phyloP scores from a whole-genome alignment of 2,888 invertebrate species.

The Phymatocera aterrima region DNA sequence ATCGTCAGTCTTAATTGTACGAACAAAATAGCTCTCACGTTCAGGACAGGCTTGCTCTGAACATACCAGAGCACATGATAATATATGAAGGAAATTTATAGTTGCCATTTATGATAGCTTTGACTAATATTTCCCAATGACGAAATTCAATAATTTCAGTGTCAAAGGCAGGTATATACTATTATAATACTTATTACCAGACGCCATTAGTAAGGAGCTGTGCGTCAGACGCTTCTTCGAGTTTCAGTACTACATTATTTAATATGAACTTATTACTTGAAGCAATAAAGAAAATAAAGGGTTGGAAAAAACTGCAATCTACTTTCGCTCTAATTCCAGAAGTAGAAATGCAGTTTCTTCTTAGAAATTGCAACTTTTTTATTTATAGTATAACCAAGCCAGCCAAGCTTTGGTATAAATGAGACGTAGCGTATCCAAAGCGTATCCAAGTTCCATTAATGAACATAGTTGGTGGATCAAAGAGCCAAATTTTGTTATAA shows the following conservation, averaged over 20 bases:
- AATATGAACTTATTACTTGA: background rate
- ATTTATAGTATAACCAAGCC: background rate
- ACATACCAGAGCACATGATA: background rate
- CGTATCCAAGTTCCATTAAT: background rate
- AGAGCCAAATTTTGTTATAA: background rate
- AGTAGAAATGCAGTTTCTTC: background rate
- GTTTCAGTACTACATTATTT: background rate
- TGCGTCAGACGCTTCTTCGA: background rate
- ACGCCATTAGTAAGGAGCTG: background rate
- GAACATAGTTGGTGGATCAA: background rate
- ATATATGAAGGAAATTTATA: background rate
- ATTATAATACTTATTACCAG: background rate
- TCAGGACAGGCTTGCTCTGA: background rate
- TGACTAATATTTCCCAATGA: background rate
- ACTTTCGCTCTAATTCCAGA: conserved; percentile 1
- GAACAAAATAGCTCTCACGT: background rate
- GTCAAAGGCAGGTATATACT: background rate
- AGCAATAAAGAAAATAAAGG: background rate
- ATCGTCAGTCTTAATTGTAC: background rate
- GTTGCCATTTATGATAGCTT: background rate
- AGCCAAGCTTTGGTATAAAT: background rate
- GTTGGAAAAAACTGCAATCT: background rate
- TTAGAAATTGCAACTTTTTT: background rate
- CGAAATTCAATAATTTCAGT: conserved; percentile 8
- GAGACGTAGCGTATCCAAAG: background rate